Percentiles rank a stretch among this genome's conserved stretches.
phyloP scores from a whole-genome alignment of 1,140 invertebrate genomes.

The Chrysomallon squamiferum region DNA sequence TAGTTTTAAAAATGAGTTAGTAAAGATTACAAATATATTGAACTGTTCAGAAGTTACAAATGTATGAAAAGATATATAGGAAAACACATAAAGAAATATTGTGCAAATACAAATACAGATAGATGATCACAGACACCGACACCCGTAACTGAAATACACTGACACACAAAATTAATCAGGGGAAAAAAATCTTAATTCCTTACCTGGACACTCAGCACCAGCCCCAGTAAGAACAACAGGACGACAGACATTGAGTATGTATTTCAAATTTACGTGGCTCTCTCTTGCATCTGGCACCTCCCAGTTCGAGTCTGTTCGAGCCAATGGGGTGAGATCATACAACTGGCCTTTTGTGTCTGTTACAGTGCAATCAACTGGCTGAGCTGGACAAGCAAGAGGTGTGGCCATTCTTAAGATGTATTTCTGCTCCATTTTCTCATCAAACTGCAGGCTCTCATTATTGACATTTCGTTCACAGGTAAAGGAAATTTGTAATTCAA shows the following conservation, averaged over 20 bases:
- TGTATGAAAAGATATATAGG: too few species aligned
- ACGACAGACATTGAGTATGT: conserved; percentile 55
- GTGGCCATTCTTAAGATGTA: conserved; percentile 47
- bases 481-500: conserved; percentile 37
- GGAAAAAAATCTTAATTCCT: not conserved
- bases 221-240: conserved; percentile 35
- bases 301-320: conserved; percentile 31
- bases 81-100: conserved; percentile 3
- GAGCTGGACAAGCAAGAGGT: conserved; percentile 43
- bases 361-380: conserved; percentile 48
- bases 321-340: conserved; percentile 47
- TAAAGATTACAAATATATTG: too few species aligned
- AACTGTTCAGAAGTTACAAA: too few species aligned
- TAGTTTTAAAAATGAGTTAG: too few species aligned
- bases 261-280: conserved; percentile 25
- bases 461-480: conserved; percentile 30
- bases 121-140: too few species aligned
- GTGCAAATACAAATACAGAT: too few species aligned
- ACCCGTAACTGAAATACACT: too few species aligned
- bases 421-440: conserved; percentile 15
- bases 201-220: conserved; percentile 48
- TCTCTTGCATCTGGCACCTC: conserved; percentile 33
- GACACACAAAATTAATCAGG: too few species aligned
- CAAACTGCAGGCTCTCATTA: conserved; percentile 24
- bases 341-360: conserved; percentile 41